Conservation (phyloP, 2,888 invertebrate species). For the Mystacides longicornis region DNA sequence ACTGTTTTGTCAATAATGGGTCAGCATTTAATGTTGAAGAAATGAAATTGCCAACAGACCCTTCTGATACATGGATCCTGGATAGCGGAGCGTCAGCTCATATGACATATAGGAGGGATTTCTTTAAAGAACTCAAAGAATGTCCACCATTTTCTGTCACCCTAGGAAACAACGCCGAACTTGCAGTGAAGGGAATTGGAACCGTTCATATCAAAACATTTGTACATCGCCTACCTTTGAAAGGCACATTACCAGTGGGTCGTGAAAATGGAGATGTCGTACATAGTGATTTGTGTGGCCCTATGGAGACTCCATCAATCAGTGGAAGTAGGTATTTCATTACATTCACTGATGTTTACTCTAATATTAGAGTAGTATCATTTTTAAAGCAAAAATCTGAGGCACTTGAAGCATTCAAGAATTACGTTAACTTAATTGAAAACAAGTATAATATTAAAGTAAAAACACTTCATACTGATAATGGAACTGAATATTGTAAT, state of each 20-base stretch:
- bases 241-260: not conserved
- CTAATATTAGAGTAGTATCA: slow-evolving; percentile 10
- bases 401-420: not conserved
- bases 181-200: not conserved
- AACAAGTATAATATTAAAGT: not conserved
- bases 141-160: not conserved
- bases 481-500: not conserved
- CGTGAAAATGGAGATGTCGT: not conserved
- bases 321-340: slow-evolving; percentile 27
- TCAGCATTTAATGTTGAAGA: not conserved
- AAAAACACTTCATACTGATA: not conserved
- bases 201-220: not conserved
- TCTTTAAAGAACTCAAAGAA: not conserved
- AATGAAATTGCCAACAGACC: not conserved
- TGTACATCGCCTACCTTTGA: not conserved
- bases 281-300: slow-evolving; percentile 12
- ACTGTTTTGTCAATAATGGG: not conserved
- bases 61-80: not conserved
- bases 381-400: slow-evolving; percentile 15
- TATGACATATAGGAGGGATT: not conserved
- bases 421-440: not conserved
- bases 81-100: slow-evolving; percentile 13
- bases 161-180: not conserved
- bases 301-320: slow-evolving; percentile 16
- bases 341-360: slow-evolving; percentile 27